Evolutionary conservation across 2,797 vertebrate species (phyloP).

Genomic region (Chanos chanos): DNA sequence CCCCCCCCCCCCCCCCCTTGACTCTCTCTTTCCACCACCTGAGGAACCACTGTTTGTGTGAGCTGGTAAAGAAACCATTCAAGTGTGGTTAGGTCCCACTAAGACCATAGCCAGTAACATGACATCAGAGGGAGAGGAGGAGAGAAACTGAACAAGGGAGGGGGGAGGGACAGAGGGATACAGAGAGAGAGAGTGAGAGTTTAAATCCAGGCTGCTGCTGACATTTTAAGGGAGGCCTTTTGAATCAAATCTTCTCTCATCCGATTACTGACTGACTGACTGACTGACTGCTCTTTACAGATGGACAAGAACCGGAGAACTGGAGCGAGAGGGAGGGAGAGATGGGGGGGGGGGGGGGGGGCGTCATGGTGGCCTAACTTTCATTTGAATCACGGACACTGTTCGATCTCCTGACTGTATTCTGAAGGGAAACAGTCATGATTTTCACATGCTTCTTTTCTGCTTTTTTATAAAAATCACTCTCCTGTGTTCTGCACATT

Average conservation of each 20-base stretch:
- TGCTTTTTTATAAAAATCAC: too few species aligned
- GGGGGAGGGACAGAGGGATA: not conserved
- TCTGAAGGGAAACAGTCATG: not conserved
- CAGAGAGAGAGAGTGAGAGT: conserved; percentile 55
- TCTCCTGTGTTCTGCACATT: too few species aligned
- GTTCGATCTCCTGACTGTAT: not conserved
- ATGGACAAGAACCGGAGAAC: conserved; percentile 73
- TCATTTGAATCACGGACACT: conserved; percentile 31
- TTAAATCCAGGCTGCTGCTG: conserved; percentile 76
- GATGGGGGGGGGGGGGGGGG: conserved; percentile 55
- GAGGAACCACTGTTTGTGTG: too few species aligned
- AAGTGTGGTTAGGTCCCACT: too few species aligned
- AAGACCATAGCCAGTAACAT: too few species aligned
- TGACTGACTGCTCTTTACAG: conserved; percentile 81
- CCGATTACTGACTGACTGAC: conserved; percentile 81
- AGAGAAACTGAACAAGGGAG: not conserved
- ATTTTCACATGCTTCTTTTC: conserved; percentile 17
- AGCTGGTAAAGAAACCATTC: too few species aligned
- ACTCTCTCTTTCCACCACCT: too few species aligned
- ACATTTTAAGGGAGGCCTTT: conserved; percentile 77
- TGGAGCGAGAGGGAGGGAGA: conserved; percentile 57
- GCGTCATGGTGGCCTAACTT: conserved; percentile 33
- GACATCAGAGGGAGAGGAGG: not conserved
- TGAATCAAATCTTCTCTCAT: conserved; percentile 80
- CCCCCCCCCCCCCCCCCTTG: too few species aligned